Conservation (phyloP, 2,888 invertebrate genomes). For the Melanophora roralis region DNA sequence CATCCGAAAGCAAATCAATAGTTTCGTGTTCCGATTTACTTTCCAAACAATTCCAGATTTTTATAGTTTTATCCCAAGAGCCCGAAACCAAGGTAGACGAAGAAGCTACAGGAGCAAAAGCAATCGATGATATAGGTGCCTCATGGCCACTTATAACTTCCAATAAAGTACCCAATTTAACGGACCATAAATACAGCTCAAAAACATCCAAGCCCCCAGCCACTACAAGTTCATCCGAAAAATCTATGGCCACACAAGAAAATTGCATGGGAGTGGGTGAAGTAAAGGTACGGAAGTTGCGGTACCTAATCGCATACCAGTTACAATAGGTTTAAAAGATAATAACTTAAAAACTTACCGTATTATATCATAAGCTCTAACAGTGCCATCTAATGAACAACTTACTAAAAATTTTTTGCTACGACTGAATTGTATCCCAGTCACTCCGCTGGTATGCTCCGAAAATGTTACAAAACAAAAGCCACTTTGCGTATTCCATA, state of each 20-base stretch:
- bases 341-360: conserved; percentile 80
- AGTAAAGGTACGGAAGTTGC: conserved; percentile 97
- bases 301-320: too few relatives aligned
- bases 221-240: conserved; percentile 93
- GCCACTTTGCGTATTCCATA: conserved; percentile 94
- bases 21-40: conserved; percentile 88
- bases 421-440: conserved; percentile 90
- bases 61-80: conserved; percentile 96
- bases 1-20: conserved; percentile 87
- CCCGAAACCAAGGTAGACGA: conserved; percentile 89
- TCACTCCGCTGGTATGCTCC: conserved; percentile 92
- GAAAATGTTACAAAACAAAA: conserved; percentile 97
- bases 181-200: conserved; percentile 97
- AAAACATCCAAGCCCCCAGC: conserved; percentile 97
- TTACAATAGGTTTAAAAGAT: too few relatives aligned
- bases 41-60: conserved; percentile 95
- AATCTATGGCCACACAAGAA: conserved; percentile 91
- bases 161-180: conserved; percentile 93
- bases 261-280: conserved; percentile 95
- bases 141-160: conserved; percentile 96
- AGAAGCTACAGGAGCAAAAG: conserved; percentile 85
- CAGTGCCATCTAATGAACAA: conserved; percentile 97
- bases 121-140: conserved; percentile 90
- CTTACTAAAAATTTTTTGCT: conserved; percentile 95
- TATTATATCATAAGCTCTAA: conserved; percentile 95